phyloP scores from a whole-genome alignment of 2,888 invertebrate genomes.

The Iselma pallidipennis region DNA sequence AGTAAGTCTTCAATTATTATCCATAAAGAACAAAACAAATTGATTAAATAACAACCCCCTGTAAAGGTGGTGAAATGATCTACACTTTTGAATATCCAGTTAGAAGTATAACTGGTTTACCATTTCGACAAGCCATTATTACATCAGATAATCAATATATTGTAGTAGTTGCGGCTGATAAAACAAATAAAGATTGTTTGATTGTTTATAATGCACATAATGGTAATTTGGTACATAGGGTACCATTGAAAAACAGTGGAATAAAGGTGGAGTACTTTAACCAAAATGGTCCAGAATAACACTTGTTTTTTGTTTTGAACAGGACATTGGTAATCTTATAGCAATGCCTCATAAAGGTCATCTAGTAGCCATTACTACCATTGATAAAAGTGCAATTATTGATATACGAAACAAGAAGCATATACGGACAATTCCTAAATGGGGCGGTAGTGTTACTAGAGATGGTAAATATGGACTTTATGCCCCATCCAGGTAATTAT shows the following conservation, averaged over 20 bases:
- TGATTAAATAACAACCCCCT: not conserved
- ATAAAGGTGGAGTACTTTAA: constrained; percentile 61
- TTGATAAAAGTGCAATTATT: constrained; percentile 87
- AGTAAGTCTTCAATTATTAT: constrained; percentile 60
- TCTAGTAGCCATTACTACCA: constrained; percentile 85
- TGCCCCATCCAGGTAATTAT: constrained; percentile 73
- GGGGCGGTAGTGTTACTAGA: constrained; percentile 87
- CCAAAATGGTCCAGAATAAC: not conserved
- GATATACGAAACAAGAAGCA: constrained; percentile 89
- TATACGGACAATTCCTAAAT: constrained; percentile 84
- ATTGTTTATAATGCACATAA: constrained; percentile 82
- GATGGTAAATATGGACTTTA: constrained; percentile 91
- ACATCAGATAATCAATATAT: constrained; percentile 82
- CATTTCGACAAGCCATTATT: constrained; percentile 77
- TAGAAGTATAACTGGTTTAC: constrained; percentile 68
- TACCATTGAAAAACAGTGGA: constrained; percentile 58
- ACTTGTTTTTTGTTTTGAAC: constrained; percentile 27
- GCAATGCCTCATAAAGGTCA: constrained; percentile 84
- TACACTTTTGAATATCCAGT: constrained; percentile 85
- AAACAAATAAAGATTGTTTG: constrained; percentile 77
- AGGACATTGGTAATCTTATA: constrained; percentile 76
- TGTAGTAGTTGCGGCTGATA: constrained; percentile 79
- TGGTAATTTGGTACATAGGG: constrained; percentile 64
- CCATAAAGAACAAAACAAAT: no score
- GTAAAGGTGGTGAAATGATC: constrained; percentile 70